Evolutionary conservation across 2,797 vertebrate species (phyloP), one percentile per base, ranked within the genome.

Genomic region (Xenopus petersii): DNA sequence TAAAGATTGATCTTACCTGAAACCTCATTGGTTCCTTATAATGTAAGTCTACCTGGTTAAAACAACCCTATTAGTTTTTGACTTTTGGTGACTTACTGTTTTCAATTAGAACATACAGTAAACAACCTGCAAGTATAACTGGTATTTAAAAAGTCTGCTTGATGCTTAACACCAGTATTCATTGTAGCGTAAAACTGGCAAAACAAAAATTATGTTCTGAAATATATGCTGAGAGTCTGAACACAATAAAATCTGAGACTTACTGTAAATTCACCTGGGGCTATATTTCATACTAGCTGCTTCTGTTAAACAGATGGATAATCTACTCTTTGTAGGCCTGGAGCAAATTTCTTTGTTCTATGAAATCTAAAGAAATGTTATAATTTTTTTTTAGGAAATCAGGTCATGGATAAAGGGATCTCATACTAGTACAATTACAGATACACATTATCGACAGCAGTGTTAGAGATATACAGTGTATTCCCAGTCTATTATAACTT

Each of bases 231-330:
- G 56, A 67, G 24, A 10, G 66, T 36, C 65, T 58, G 24, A 58
- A 68, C 9, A 10, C 17, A 69, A 51, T 73, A 64, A 70, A 78
- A 65, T 59, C 16, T 51, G 68, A 73, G 66, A 47, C 66, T 78
- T 60, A 62, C 30, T 55, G 64, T 62, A 78, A 78, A 74, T 60
- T 73, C 76, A 78, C 76, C 71, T 51, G 42, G 66, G 76, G 76
- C 76, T 70, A 78, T 70, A 66, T 69, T 78, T 78, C 71, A 56
- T 69, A 73, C 66, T 78, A 69, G 66, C 60, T 69, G 61, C 71
- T 70, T 70, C 71, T 71, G 73, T 73, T 69, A 78, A 73, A 73
- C 60, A 73, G 73, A 78, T 73, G 76, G 60, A 78, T 78, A 78
- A 78, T 78, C 76, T 74, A 73, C 66, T 46, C 60, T 73, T 72